Evolutionary conservation across 2,888 invertebrate genomes (phyloP).

Genomic region (Drosophila mimica): DNA sequence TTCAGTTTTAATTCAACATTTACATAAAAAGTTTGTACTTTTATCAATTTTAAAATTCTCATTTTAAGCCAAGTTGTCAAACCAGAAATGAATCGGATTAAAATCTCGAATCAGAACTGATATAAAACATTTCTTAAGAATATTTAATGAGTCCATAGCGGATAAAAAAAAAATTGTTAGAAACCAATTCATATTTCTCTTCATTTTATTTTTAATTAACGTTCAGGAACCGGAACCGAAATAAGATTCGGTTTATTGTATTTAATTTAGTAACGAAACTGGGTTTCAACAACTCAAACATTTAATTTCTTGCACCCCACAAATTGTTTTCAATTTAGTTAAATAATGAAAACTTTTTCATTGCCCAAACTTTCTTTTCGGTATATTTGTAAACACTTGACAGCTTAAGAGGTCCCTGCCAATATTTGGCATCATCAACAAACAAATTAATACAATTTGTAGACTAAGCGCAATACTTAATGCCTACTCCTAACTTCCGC

Average conservation of each 20-base stretch:
- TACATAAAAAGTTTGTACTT: not conserved
- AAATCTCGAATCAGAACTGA: not conserved
- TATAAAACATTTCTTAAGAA: not conserved
- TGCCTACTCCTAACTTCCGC: not conserved
- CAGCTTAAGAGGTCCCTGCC: slow-evolving; percentile 12
- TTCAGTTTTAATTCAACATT: not conserved
- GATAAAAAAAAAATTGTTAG: not conserved
- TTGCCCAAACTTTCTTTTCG: slow-evolving; percentile 13
- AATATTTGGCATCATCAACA: slow-evolving; percentile 56
- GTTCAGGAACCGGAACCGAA: not conserved
- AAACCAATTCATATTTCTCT: not conserved
- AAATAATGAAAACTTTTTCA: slow-evolving; percentile 27
- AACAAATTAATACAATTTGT: slow-evolving; percentile 62
- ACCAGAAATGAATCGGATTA: not conserved
- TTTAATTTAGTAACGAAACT: not conserved
- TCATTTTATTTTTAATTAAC: not conserved
- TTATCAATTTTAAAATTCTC: not conserved
- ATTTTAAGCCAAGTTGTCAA: not conserved
- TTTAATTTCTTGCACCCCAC: slow-evolving; percentile 9
- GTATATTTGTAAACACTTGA: slow-evolving; percentile 27
- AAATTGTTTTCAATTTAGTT: slow-evolving; percentile 23
- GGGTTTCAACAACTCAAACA: not conserved
- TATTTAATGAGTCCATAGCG: not conserved
- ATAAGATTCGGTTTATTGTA: not conserved
- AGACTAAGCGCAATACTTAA: slow-evolving; percentile 33